These are phyloP conservation scores for Prostheceraeus crozeri DNA, from an alignment of 2,888 invertebrate species.

Conservation along the genomic window DNA sequence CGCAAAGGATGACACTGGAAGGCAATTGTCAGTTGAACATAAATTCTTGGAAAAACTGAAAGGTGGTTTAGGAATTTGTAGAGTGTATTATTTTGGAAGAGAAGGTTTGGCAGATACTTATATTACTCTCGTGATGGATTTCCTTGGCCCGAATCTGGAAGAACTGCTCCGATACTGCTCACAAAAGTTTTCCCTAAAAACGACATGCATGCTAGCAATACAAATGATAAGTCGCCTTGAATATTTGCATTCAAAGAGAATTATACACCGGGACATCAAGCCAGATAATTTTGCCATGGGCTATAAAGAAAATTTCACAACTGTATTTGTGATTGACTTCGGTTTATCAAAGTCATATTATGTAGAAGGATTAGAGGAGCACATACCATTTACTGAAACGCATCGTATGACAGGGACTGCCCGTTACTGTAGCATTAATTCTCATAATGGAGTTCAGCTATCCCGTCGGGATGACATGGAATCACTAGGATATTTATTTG, in stretches of 20 bases:
- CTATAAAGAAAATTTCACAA: slow-evolving; percentile 55
- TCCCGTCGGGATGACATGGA: slow-evolving; percentile 98
- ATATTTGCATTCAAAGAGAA: slow-evolving; percentile 95
- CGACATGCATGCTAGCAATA: slow-evolving; percentile 97
- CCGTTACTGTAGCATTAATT: slow-evolving; percentile 94
- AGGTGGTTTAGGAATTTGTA: no score
- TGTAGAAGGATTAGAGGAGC: no score
- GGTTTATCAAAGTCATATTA: slow-evolving; percentile 98
- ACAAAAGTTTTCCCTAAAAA: slow-evolving; percentile 96
- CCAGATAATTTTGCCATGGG: slow-evolving; percentile 62
- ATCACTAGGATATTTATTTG: slow-evolving; percentile 93
- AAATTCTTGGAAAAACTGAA: no score
- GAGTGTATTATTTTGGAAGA: no score
- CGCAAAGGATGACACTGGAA: no score
- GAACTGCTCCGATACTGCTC: slow-evolving; percentile 98
- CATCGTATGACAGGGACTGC: slow-evolving; percentile 56
- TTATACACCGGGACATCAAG: slow-evolving; percentile 95
- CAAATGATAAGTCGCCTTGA: slow-evolving; percentile 75
- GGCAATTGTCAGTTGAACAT: no score
- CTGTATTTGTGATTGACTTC: slow-evolving; percentile 92
- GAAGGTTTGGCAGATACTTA: no score
- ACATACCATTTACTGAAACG: slow-evolving; percentile 76
- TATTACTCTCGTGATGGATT: slow-evolving; percentile 97
- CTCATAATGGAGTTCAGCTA: slow-evolving; percentile 95
- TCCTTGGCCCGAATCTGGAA: slow-evolving; percentile 90